Evolutionary conservation across 2,113 vertebrate species (phyloP).

Genomic region (Otocyon megalotis): DNA sequence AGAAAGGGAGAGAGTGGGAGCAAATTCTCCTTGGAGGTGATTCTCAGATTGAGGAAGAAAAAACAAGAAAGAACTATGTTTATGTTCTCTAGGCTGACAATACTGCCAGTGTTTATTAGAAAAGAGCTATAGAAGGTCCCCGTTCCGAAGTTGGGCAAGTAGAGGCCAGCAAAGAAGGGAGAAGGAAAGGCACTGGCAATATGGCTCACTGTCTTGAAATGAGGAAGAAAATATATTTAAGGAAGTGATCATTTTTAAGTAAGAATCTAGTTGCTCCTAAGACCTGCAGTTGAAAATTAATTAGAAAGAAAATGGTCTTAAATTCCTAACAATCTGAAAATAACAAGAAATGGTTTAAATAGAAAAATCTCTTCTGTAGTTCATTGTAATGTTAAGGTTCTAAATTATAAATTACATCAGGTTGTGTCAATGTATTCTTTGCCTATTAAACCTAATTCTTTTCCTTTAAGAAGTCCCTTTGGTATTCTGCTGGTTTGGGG

Average conservation of each 20-base stretch:
- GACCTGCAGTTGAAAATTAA: conserved; percentile 73
- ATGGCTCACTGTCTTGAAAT: conserved; percentile 40
- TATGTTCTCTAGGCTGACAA: conserved; percentile 54
- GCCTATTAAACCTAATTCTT: conserved; percentile 72
- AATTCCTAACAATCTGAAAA: conserved; percentile 53
- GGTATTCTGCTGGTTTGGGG: conserved; percentile 78
- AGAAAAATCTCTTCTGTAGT: not conserved
- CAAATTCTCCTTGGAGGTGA: conserved; percentile 55
- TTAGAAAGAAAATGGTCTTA: conserved; percentile 75
- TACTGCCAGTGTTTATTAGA: conserved; percentile 50
- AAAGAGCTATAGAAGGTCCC: conserved; percentile 31
- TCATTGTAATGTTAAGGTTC: not conserved
- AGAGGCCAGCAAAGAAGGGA: not conserved
- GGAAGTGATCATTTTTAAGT: conserved; percentile 60
- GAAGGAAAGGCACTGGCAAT: not conserved
- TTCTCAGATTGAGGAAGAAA: conserved; percentile 65
- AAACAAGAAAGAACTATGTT: not conserved
- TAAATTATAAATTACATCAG: conserved; percentile 34
- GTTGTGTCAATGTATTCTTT: conserved; percentile 65
- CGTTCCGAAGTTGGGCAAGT: not conserved
- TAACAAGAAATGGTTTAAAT: conserved; percentile 51
- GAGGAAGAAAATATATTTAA: conserved; percentile 67
- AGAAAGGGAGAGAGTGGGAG: conserved; percentile 40
- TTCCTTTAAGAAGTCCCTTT: conserved; percentile 77
- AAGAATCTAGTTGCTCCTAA: conserved; percentile 59